Conservation (phyloP, 2,888 invertebrate genomes). For the Caenorhabditis panamensis region DNA sequence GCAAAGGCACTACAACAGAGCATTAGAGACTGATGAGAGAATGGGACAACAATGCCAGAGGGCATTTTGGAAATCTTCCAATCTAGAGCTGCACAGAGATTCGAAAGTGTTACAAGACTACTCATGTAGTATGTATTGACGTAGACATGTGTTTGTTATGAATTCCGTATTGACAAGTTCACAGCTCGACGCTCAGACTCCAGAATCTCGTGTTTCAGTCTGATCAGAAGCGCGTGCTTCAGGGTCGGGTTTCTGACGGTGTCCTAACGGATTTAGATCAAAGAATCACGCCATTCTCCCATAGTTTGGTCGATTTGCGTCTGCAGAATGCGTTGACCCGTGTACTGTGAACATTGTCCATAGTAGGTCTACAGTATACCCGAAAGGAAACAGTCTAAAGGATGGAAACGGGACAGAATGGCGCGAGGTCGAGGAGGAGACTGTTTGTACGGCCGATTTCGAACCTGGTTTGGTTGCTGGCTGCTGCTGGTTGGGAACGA, state of each 20-base stretch:
- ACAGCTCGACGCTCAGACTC: constrained; percentile 9
- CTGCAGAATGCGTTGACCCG: constrained; percentile 7
- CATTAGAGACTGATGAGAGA: background rate
- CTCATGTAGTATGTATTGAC: background rate
- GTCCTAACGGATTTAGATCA: constrained; percentile 25
- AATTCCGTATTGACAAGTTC: constrained; percentile 4
- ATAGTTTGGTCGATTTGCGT: constrained; percentile 7
- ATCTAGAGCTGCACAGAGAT: no score
- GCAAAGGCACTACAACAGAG: background rate
- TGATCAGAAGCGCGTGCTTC: constrained; percentile 3
- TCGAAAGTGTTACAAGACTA: no score
- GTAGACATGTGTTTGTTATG: background rate
- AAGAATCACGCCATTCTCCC: constrained; percentile 42
- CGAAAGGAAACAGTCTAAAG: constrained; percentile 6
- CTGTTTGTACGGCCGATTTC: constrained; percentile 36
- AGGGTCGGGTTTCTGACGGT: background rate
- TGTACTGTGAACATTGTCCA: constrained; percentile 39
- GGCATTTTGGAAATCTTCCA: no score
- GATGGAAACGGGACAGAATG: background rate
- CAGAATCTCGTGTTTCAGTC: background rate
- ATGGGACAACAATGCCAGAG: background rate
- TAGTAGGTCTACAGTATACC: constrained; percentile 20
- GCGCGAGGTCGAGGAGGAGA: constrained; percentile 1
- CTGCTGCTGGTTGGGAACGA: constrained; percentile 2
- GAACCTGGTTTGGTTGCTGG: constrained; percentile 28